Evolutionary conservation across 2,113 vertebrate species (phyloP).

Genomic region (Tyrannus savana): DNA sequence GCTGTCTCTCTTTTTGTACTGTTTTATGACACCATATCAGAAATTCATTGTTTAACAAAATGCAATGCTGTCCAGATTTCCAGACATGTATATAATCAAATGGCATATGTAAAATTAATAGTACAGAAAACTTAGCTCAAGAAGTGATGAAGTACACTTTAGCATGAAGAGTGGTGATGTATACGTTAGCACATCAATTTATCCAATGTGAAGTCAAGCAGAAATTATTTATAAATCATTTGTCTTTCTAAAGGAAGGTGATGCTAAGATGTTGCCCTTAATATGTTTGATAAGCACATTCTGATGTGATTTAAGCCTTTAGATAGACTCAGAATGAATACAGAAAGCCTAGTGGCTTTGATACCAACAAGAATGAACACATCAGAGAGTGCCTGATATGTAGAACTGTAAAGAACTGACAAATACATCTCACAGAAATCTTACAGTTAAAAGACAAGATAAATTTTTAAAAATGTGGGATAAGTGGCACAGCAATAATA

Average conservation of each 20-base stretch:
- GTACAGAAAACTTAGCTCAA: not conserved
- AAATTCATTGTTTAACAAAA: not conserved
- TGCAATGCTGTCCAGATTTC: not conserved
- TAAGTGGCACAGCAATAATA: not conserved
- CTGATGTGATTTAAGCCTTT: slow-evolving; percentile 27
- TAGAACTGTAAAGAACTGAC: slow-evolving; percentile 25
- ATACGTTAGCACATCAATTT: not conserved
- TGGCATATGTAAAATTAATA: not conserved
- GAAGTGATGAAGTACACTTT: not conserved
- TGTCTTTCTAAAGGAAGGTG: slow-evolving; percentile 26
- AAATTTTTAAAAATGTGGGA: not conserved
- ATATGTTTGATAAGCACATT: slow-evolving; percentile 23
- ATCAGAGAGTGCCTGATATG: slow-evolving; percentile 2
- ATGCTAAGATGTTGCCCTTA: slow-evolving; percentile 20
- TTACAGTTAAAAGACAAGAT: slow-evolving; percentile 13
- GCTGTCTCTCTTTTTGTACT: not conserved
- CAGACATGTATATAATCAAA: not conserved
- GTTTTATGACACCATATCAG: not conserved
- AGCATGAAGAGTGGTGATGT: not conserved
- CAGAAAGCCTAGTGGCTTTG: slow-evolving; percentile 29
- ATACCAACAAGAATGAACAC: slow-evolving; percentile 14
- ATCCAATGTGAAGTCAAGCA: not conserved
- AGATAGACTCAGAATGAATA: slow-evolving; percentile 8
- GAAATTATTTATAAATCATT: slow-evolving; percentile 51
- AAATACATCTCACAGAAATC: not conserved